A percentile compares a stretch with the other conserved stretches of the same genome.
Evolutionary conservation across 2,797 vertebrate genomes (phyloP).

Genomic region (Arctocebus calabarensis): DNA sequence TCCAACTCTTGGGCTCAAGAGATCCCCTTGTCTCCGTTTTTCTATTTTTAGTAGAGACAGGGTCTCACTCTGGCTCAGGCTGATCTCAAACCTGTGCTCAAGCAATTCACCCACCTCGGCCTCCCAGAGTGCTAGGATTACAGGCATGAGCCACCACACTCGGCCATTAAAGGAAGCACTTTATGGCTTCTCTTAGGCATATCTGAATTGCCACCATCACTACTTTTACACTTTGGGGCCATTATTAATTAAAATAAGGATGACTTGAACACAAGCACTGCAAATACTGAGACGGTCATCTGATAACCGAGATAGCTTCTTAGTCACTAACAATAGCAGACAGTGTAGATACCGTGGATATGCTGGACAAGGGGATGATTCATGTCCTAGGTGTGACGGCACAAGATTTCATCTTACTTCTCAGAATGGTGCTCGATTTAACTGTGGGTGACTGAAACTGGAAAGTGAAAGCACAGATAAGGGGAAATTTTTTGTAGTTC

Average conservation of each 20-base stretch:
- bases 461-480: background rate
- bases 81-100: too few species aligned
- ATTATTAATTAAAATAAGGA: background rate
- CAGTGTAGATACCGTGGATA: background rate
- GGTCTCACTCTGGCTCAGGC: too few species aligned
- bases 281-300: background rate
- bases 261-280: background rate
- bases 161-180: background rate
- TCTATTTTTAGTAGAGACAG: too few species aligned
- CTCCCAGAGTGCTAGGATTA: too few species aligned
- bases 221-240: background rate
- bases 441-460: background rate
- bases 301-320: background rate
- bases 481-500: background rate
- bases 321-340: background rate
- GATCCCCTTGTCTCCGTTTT: too few species aligned
- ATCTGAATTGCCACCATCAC: background rate
- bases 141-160: too few species aligned
- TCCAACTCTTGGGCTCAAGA: too few species aligned
- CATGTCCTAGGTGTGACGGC: background rate
- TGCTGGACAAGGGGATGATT: background rate
- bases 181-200: background rate
- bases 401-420: background rate
- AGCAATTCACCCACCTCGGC: too few species aligned
- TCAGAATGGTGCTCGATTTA: background rate